Evolutionary conservation across 1,140 invertebrate genomes (phyloP).

Genomic region (Pygmarrhopalites habei): DNA sequence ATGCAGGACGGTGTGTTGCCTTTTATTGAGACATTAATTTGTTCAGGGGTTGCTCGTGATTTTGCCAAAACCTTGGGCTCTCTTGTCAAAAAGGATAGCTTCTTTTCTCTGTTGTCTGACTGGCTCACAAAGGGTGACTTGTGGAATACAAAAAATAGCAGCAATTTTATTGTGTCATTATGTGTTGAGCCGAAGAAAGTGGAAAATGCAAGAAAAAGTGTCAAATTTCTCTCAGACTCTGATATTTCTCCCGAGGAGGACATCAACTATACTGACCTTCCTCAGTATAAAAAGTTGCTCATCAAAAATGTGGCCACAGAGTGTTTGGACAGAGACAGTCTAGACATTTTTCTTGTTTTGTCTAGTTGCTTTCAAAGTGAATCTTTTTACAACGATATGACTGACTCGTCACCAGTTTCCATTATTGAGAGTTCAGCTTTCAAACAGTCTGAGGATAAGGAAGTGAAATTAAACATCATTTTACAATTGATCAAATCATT

Average conservation of each 20-base stretch:
- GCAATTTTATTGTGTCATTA: too few relatives aligned
- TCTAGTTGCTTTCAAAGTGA: not conserved
- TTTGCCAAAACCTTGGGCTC: not conserved
- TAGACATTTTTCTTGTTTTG: not conserved
- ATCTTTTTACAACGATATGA: not conserved
- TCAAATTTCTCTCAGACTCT: not conserved
- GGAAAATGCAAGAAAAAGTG: not conserved
- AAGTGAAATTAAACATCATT: not conserved
- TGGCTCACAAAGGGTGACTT: not conserved
- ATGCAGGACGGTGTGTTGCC: not conserved
- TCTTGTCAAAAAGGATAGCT: not conserved
- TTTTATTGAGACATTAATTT: not conserved
- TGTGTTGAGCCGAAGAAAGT: too few relatives aligned
- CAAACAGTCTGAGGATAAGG: not conserved
- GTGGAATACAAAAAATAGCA: too few relatives aligned
- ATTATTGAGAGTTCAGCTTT: slow-evolving; percentile 3
- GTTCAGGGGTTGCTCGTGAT: not conserved
- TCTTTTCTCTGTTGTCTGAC: not conserved
- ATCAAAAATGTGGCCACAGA: not conserved
- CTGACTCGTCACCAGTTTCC: not conserved
- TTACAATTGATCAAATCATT: not conserved
- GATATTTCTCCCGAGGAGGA: not conserved
- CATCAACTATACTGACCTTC: not conserved
- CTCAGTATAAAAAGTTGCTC: not conserved
- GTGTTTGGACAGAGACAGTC: not conserved